A percentile compares a stretch with the other conserved stretches of the same genome.
Evolutionary conservation across 2,797 vertebrate species (phyloP).

Genomic region (Tiaroga cobitis): DNA sequence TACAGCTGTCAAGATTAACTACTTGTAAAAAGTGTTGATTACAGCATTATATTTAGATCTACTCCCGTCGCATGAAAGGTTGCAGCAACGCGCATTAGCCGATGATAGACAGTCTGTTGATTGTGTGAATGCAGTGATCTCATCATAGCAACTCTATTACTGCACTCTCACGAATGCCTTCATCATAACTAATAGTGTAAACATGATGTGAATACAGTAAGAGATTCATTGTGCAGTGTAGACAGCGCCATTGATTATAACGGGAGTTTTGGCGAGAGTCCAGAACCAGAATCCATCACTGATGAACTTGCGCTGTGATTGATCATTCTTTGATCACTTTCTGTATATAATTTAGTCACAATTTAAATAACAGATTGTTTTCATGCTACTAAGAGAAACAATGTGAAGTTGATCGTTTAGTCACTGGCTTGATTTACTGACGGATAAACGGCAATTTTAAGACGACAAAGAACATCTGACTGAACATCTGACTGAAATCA

Average conservation of each 20-base stretch:
- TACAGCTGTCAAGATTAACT: neutral
- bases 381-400: too few relatives aligned
- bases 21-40: neutral
- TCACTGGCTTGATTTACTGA: too few relatives aligned
- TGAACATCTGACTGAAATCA: neutral
- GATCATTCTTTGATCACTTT: neutral
- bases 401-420: too few relatives aligned
- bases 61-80: neutral
- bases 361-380: neutral
- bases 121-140: neutral
- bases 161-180: neutral
- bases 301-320: neutral
- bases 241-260: neutral
- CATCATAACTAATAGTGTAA: neutral
- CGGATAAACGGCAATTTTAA: too few relatives aligned
- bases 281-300: neutral
- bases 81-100: neutral
- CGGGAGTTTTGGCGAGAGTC: neutral
- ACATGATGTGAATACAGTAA: neutral
- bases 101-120: neutral
- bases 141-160: neutral
- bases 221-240: neutral
- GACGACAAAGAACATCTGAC: neutral
- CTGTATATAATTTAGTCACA: neutral
- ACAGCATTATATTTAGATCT: neutral